Conservation (phyloP, 2,888 invertebrate genomes). For the Blastobasis lacticolella region DNA sequence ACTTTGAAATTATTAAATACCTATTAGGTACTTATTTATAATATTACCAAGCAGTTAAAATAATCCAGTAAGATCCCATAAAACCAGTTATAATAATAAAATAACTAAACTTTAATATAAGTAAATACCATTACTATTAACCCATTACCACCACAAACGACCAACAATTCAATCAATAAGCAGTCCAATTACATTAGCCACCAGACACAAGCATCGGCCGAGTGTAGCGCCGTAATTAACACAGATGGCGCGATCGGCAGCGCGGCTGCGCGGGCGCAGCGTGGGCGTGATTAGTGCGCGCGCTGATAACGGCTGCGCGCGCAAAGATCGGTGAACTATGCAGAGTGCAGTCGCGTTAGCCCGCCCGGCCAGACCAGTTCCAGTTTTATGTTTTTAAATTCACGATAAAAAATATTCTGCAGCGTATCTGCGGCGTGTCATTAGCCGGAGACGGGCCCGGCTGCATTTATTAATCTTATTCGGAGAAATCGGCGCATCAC, state of each 20-base stretch:
- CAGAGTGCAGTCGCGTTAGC: conserved; percentile 4
- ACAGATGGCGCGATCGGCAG: background rate
- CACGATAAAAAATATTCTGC: conserved; percentile 16
- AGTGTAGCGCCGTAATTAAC: background rate
- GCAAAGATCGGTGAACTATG: conserved; percentile 5
- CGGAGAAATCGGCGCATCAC: conserved; percentile 19
- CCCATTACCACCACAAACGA: too few species aligned
- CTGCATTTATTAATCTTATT: conserved; percentile 23
- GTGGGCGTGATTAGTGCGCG: conserved; percentile 1
- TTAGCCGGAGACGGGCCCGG: conserved; percentile 16
- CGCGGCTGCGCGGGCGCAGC: background rate
- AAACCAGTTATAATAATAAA: too few species aligned
- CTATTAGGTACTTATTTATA: too few species aligned
- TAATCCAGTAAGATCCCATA: too few species aligned
- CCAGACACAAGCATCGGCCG: background rate
- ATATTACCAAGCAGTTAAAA: too few species aligned
- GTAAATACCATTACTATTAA: too few species aligned
- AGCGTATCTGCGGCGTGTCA: conserved; percentile 17
- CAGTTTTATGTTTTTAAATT: conserved; percentile 17
- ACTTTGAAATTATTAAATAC: too few species aligned
- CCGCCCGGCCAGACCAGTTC: conserved; percentile 7
- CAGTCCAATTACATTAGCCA: too few species aligned
- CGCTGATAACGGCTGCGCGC: background rate
- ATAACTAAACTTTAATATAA: too few species aligned
- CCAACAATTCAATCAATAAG: too few species aligned